These are phyloP conservation scores for Cheilinus undulatus DNA, from an alignment of 2,113 vertebrate genomes.

Conservation along the genomic window DNA sequence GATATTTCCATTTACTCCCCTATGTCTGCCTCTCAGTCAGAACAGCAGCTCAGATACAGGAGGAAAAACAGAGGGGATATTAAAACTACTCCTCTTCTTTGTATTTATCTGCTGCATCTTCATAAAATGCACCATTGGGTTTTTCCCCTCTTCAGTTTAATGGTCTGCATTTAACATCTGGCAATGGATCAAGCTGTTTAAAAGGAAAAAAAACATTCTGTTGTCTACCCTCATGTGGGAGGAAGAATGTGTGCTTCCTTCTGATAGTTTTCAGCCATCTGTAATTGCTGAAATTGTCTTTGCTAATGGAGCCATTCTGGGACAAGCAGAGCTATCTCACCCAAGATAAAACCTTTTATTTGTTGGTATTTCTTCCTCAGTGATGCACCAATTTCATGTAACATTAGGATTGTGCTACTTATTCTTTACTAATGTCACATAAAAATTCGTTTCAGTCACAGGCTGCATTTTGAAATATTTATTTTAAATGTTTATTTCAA, in stretches of 20 bases:
- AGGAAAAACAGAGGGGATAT: conserved; percentile 10
- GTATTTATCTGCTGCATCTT: conserved; percentile 15
- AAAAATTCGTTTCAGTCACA: conserved; percentile 14
- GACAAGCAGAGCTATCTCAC: conserved; percentile 62
- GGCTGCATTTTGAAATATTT: conserved; percentile 1
- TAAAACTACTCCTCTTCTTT: conserved; percentile 17
- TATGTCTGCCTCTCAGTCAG: too few species aligned
- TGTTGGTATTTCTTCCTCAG: conserved; percentile 53
- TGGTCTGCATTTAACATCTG: conserved; percentile 52
- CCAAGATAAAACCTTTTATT: conserved; percentile 64
- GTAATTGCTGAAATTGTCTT: conserved; percentile 74
- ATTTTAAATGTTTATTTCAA: too few species aligned
- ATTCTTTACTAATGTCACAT: conserved; percentile 28
- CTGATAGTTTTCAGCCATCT: conserved; percentile 69
- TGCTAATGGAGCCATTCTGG: conserved; percentile 74
- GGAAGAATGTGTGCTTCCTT: conserved; percentile 27
- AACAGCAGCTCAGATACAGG: too few species aligned
- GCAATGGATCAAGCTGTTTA: conserved; percentile 49
- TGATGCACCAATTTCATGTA: conserved; percentile 54
- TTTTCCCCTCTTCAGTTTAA: conserved; percentile 37
- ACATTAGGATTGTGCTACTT: conserved; percentile 31
- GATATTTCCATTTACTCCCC: too few species aligned
- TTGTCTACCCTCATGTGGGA: conserved; percentile 21
- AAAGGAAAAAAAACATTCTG: conserved; percentile 36
- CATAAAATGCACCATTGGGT: conserved; percentile 1